Base-by-base conservation (phyloP, 2,888 invertebrate species). In the Formica aserva region DNA sequence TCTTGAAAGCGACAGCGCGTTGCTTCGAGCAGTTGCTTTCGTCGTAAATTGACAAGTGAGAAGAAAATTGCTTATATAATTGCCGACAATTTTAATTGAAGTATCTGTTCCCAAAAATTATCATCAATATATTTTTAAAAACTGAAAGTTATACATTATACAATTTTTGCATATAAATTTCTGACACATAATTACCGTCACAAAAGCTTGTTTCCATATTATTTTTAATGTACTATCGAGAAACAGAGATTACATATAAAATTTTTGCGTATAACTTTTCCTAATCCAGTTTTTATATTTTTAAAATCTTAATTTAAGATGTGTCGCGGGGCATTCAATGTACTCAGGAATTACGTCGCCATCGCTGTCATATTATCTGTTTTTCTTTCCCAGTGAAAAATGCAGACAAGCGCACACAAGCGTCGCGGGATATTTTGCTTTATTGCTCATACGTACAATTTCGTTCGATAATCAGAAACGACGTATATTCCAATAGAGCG, bases 31-130 rank as follows among this genome's bases (percentile, higher is more conserved):
- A 45, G 5, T 78, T 48, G 48, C 22, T 32, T 69, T 62, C 32
- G 15, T 69, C 26, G 71, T 60, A 45, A 78, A 78, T 69, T 78
- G 29, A 60, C 55, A 48, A 1, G 66, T 60, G 35, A 35, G 71
- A 35, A 71, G 32, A 18, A 71, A 60, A 80, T 80, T 71, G 29
- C 26, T 1, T 57, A 13, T 60, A 35, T 60, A 71, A 80, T 71
- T 65, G 22, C 13, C 22, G 9, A 22, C 18, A 63, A 60, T 41
- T 62, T 41, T 74, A 63, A 62, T 76, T 62, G 8, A 57, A 60
- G 6, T 52, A 52, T 52, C n/a, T 52, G n/a, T 52, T 52, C 8
- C 2, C n/a, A 2, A 52, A n/a, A 52, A 52, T 52, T 52, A 52
- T 52, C n/a, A n/a, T 52, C 18, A 18, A 52, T 52, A 52, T 52